Evolutionary conservation across 2,888 invertebrate species (phyloP).

Genomic region (Eustalomyia histrio): DNA sequence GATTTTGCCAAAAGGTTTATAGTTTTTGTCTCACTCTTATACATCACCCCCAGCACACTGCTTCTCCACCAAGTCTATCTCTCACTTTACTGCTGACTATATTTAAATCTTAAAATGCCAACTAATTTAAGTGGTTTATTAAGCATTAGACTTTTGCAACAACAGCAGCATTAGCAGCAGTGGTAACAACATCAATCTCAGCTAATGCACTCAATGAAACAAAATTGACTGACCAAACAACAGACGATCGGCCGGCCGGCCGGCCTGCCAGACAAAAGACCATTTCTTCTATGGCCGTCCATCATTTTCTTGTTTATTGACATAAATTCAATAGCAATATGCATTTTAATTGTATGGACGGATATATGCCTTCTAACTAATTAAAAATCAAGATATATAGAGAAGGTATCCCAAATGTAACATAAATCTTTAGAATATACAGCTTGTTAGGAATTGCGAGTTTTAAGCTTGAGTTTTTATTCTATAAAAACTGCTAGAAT

Average conservation of each 20-base stretch:
- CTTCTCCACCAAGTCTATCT: background rate
- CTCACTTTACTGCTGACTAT: background rate
- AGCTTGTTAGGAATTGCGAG: no score
- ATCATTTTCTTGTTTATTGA: slow-evolving; percentile 38
- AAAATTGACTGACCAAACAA: background rate
- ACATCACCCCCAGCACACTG: no score
- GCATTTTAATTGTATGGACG: slow-evolving; percentile 24
- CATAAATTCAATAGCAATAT: slow-evolving; percentile 53
- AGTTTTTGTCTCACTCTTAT: background rate
- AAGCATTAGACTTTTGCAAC: slow-evolving; percentile 11
- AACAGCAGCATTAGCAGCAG: slow-evolving; percentile 6
- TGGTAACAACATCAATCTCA: background rate
- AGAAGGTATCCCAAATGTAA: slow-evolving; percentile 8
- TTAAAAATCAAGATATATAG: slow-evolving; percentile 25
- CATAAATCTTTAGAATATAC: no score
- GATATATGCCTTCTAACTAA: slow-evolving; percentile 19
- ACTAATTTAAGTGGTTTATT: slow-evolving; percentile 21
- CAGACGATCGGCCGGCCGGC: background rate
- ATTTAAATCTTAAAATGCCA: slow-evolving; percentile 12
- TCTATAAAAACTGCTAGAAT: no score
- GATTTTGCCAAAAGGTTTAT: slow-evolving; percentile 12
- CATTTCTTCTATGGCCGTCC: slow-evolving; percentile 1
- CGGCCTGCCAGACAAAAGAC: background rate
- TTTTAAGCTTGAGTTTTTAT: no score
- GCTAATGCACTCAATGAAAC: background rate